phyloP scores from a whole-genome alignment of 2,888 invertebrate species.

The Melanotus villosus region DNA sequence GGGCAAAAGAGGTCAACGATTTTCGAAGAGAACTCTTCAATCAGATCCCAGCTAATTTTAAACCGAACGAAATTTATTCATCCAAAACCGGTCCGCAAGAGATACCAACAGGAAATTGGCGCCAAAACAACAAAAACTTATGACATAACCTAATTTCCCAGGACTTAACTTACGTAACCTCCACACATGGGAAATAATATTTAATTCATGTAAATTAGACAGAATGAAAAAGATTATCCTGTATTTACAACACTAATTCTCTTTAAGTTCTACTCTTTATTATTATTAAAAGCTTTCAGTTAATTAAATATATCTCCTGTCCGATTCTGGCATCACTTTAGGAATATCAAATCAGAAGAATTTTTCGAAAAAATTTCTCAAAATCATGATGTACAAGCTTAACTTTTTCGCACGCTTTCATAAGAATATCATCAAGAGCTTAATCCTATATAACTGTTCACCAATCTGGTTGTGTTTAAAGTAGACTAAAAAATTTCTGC shows the following conservation, averaged over 20 bases:
- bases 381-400: not conserved
- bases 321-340: too few species aligned
- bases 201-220: conserved; percentile 30
- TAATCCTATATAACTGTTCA: conserved; percentile 3
- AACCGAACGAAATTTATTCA: conserved; percentile 45
- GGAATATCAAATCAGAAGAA: too few species aligned
- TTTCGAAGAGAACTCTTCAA: conserved; percentile 37
- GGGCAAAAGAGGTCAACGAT: conserved; percentile 39
- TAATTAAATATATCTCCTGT: too few species aligned
- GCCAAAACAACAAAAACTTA: conserved; percentile 46
- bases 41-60: conserved; percentile 42
- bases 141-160: conserved; percentile 49
- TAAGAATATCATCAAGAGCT: not conserved
- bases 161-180: conserved; percentile 38
- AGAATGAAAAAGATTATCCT: conserved; percentile 22
- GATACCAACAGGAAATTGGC: conserved; percentile 49
- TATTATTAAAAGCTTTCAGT: too few species aligned
- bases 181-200: conserved; percentile 37
- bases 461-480: not conserved
- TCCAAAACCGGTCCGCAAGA: conserved; percentile 46
- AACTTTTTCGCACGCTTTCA: too few species aligned
- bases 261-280: not conserved
- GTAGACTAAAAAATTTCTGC: not conserved
- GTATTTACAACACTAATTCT: conserved; percentile 11
- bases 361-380: too few species aligned